These are phyloP conservation scores for Megaleporinus macrocephalus DNA, from an alignment of 2,113 vertebrate species.

Conservation along the genomic window DNA sequence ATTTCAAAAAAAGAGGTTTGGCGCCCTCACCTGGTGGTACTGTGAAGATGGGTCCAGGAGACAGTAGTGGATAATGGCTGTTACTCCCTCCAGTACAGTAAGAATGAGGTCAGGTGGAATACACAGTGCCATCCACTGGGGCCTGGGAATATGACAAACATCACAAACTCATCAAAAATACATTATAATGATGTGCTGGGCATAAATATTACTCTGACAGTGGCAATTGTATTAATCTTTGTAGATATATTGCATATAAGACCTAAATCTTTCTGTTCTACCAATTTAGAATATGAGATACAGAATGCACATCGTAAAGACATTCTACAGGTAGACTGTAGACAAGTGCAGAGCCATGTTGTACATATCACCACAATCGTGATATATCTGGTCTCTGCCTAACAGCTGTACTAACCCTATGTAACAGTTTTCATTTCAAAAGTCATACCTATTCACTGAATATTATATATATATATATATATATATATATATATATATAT, in stretches of 20 bases:
- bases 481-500: no score
- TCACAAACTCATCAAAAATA: not conserved
- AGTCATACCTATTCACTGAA: no score
- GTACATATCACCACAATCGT: conserved; percentile 41
- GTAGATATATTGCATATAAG: not conserved
- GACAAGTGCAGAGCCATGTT: conserved; percentile 64
- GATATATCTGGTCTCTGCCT: no score
- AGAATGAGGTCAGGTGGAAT: conserved; percentile 96
- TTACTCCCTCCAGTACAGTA: conserved; percentile 95
- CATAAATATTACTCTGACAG: not conserved
- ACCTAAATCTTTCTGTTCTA: not conserved
- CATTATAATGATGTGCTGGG: not conserved
- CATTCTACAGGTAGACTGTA: conserved; percentile 17
- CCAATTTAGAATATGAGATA: not conserved
- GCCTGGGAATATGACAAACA: conserved; percentile 75
- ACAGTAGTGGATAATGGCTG: conserved; percentile 97
- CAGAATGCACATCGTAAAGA: not conserved
- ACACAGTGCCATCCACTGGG: conserved; percentile 93
- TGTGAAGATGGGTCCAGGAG: conserved; percentile 93
- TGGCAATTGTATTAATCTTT: not conserved
- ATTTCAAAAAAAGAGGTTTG: not conserved
- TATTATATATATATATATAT: no score
- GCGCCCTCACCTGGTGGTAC: conserved; percentile 91
- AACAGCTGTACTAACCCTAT: no score
- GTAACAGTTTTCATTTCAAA: no score